A percentile compares a stretch with the other conserved stretches of the same genome.
These are phyloP conservation scores for Catocala nupta DNA, from an alignment of 2,888 invertebrate genomes.

Conservation along the genomic window DNA sequence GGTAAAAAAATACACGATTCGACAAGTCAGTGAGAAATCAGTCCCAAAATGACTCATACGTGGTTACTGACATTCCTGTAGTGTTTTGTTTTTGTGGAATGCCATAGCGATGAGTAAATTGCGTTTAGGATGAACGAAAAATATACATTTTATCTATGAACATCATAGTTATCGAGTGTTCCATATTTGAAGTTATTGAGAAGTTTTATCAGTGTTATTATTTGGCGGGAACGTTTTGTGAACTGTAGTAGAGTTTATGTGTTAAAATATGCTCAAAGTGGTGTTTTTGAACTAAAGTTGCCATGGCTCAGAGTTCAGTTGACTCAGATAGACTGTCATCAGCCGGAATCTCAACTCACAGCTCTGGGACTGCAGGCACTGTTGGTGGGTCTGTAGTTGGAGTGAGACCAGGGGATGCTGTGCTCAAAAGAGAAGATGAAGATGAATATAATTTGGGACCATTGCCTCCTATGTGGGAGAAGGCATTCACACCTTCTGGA, in stretches of 20 bases:
- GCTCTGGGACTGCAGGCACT: constrained; percentile 82
- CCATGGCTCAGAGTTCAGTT: constrained; percentile 81
- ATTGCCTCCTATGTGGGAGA: constrained; percentile 98
- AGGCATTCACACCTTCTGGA: constrained; percentile 98
- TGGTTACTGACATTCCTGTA: constrained; percentile 71
- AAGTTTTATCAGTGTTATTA: constrained; percentile 12
- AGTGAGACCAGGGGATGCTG: constrained; percentile 76
- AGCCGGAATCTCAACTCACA: constrained; percentile 83
- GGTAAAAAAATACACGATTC: constrained; percentile 67
- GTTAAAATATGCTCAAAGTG: constrained; percentile 40
- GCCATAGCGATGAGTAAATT: constrained; percentile 75
- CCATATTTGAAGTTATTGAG: constrained; percentile 43
- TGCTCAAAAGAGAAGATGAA: constrained; percentile 85
- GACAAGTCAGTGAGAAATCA: constrained; percentile 66
- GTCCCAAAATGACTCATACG: constrained; percentile 82
- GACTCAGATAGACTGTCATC: constrained; percentile 84
- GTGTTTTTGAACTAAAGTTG: constrained; percentile 38
- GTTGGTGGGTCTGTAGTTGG: constrained; percentile 83
- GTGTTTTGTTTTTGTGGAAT: constrained; percentile 83
- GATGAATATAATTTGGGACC: constrained; percentile 95
- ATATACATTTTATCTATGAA: constrained; percentile 47
- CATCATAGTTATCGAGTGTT: constrained; percentile 42
- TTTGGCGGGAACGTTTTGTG: constrained; percentile 41
- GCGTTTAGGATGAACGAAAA: constrained; percentile 48
- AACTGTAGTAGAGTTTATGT: constrained; percentile 21